Conservation (phyloP, 1,140 invertebrate genomes). For the Liolophura sinensis region DNA sequence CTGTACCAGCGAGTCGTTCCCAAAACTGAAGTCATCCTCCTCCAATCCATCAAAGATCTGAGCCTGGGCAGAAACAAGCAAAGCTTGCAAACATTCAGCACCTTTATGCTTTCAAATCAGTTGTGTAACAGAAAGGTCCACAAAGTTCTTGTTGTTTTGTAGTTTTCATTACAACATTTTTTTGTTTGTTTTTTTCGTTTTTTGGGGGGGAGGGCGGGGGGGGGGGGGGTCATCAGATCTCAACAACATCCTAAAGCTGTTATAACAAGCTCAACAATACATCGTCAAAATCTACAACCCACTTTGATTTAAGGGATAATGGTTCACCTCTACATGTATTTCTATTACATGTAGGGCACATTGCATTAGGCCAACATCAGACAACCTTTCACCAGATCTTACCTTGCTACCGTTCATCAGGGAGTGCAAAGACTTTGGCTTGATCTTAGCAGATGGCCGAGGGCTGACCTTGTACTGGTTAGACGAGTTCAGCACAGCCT, state of each 20-base stretch:
- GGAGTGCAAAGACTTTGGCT: slow-evolving; percentile 59
- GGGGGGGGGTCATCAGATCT: no score
- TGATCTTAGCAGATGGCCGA: slow-evolving; percentile 65
- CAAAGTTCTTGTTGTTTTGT: no score
- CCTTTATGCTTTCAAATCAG: background rate
- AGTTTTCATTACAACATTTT: no score
- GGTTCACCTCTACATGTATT: background rate
- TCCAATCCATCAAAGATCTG: slow-evolving; percentile 66
- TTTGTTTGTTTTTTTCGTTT: no score
- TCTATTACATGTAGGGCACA: no score
- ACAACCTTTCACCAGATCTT: slow-evolving; percentile 6
- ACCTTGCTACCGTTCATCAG: slow-evolving; percentile 51
- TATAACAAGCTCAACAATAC: no score
- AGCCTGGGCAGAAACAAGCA: slow-evolving; percentile 31
- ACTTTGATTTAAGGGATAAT: no score
- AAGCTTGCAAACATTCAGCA: background rate
- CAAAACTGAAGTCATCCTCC: slow-evolving; percentile 59
- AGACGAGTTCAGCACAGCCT: slow-evolving; percentile 62
- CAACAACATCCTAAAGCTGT: no score
- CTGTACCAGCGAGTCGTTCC: slow-evolving; percentile 60
- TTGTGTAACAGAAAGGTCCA: no score
- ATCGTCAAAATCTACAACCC: no score
- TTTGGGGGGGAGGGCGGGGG: no score
- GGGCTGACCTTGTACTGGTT: slow-evolving; percentile 69
- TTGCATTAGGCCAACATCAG: no score